These are phyloP conservation scores for Arenaria interpres DNA, from an alignment of 2,113 vertebrate genomes.

Conservation along the genomic window DNA sequence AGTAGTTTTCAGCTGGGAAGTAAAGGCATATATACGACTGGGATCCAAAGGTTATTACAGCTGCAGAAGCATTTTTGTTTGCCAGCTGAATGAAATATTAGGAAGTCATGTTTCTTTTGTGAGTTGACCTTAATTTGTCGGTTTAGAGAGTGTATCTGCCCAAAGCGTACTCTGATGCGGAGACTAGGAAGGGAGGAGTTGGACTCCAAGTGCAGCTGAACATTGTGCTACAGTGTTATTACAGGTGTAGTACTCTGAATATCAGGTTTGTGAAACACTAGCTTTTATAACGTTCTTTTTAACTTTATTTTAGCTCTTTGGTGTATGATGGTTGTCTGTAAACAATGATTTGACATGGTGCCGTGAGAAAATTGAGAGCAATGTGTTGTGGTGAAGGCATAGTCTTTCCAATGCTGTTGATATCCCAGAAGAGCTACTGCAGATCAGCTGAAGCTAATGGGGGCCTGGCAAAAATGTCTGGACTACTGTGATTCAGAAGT, in stretches of 20 bases:
- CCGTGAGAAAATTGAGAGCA: neutral
- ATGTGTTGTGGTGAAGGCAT: neutral
- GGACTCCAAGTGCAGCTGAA: fast-evolving
- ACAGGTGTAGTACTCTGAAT: neutral
- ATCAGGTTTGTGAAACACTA: neutral
- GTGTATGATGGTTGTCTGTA: neutral
- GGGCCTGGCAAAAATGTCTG: neutral
- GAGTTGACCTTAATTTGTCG: neutral
- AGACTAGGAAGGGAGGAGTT: neutral
- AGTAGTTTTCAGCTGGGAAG: neutral
- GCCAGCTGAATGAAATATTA: neutral
- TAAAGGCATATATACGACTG: neutral
- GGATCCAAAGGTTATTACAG: neutral
- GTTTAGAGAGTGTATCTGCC: neutral
- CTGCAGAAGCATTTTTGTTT: neutral
- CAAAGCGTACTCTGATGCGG: too few relatives aligned
- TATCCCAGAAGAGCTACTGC: neutral
- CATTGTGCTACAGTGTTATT: neutral
- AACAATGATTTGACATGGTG: neutral
- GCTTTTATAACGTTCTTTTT: neutral
- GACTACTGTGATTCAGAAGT: neutral
- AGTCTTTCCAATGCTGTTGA: neutral
- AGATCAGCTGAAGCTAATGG: neutral
- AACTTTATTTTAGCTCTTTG: neutral
- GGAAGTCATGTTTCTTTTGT: neutral